phyloP scores from a whole-genome alignment of 1,140 invertebrate genomes.

The Polyergus mexicanus region DNA sequence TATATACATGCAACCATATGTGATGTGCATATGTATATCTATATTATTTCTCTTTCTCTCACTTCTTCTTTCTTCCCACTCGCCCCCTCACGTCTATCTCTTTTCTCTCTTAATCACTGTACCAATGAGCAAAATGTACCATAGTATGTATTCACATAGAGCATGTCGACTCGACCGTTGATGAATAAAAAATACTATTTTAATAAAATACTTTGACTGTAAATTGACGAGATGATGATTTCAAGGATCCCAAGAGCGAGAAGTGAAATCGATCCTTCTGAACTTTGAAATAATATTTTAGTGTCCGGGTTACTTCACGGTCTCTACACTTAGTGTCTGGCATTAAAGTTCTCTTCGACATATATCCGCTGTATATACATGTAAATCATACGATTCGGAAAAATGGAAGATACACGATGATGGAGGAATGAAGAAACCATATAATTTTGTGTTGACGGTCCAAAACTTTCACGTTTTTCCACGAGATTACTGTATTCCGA shows the following conservation, averaged over 20 bases:
- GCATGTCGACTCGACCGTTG: slow-evolving; percentile 79
- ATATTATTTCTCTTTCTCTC: slow-evolving; percentile 29
- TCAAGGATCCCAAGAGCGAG: slow-evolving; percentile 4
- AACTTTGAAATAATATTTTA: slow-evolving; percentile 65
- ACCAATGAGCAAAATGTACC: slow-evolving; percentile 73
- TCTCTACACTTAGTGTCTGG: background rate
- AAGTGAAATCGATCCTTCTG: slow-evolving; percentile 1
- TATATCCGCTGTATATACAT: slow-evolving; percentile 3
- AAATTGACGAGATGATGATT: background rate
- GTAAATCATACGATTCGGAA: background rate
- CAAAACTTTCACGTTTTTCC: background rate
- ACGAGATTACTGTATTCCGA: slow-evolving; percentile 16
- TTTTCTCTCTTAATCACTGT: slow-evolving; percentile 35
- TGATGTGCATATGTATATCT: slow-evolving; percentile 55
- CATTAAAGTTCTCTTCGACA: background rate
- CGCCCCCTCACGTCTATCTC: background rate
- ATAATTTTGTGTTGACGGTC: slow-evolving; percentile 21
- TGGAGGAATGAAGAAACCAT: background rate
- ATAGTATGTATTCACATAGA: slow-evolving; percentile 82
- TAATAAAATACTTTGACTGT: slow-evolving; percentile 24
- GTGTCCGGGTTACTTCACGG: background rate
- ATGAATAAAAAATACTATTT: slow-evolving; percentile 66
- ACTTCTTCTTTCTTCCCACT: background rate
- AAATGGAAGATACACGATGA: slow-evolving; percentile 9
- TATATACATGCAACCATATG: slow-evolving; percentile 70